Evolutionary conservation across 2,113 vertebrate genomes (phyloP).

Genomic region (Pollimyrus isidori): DNA sequence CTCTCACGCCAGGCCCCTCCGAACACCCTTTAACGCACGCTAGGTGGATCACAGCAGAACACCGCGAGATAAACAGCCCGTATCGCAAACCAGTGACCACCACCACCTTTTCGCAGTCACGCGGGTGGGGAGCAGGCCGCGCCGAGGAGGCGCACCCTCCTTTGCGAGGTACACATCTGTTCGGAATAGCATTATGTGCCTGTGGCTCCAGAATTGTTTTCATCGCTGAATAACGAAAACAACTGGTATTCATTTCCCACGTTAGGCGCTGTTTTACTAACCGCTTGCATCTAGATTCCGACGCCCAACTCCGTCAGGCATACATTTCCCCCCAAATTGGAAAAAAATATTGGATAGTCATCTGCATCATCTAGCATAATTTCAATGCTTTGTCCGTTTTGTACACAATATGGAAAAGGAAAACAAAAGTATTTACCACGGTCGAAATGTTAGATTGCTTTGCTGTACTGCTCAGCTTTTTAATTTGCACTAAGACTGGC

Average conservation of each 20-base stretch:
- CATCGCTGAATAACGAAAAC: neutral
- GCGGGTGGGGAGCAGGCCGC: neutral
- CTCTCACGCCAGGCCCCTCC: neutral
- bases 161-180: neutral
- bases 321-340: neutral
- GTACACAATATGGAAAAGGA: neutral
- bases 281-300: neutral
- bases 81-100: neutral
- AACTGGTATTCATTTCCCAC: neutral
- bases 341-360: neutral
- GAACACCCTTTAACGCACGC: neutral
- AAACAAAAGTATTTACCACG: no score
- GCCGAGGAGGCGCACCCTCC: neutral
- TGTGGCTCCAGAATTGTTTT: neutral
- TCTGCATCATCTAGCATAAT: neutral
- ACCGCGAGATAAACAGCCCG: neutral
- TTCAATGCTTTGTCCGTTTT: neutral
- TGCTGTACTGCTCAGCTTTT: constrained; percentile 18
- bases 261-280: neutral
- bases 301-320: neutral
- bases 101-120: neutral
- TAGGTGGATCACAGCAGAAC: no score
- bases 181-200: neutral
- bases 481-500: constrained; percentile 63
- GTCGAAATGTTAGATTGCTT: constrained; percentile 6